Base-by-base conservation (phyloP, 2,113 vertebrate genomes). In the Menura novaehollandiae region DNA sequence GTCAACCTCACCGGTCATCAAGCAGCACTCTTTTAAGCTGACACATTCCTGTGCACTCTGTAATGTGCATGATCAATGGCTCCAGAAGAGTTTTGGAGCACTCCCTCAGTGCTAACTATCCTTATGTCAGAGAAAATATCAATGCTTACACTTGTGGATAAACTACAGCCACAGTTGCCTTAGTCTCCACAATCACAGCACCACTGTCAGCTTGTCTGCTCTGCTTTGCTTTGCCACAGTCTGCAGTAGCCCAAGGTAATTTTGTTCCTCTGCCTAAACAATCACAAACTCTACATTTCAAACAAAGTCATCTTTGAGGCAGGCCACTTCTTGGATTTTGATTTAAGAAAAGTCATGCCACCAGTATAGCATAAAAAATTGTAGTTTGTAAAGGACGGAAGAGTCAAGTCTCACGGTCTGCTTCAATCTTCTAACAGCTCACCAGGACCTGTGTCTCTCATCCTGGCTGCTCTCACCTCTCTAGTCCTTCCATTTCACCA, bases 1-100 rank as follows among this genome's bases (percentile, higher is more conserved):
- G 89, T 91, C 73, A 96, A 88, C 71, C 58, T 90, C 62, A 69
- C n/a, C 3, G 0, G 49, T 47, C 58, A 91, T 79, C 62, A 79
- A 85, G 71, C 71, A 93, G 58, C 32, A 66, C 41, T 76, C 71
- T 89, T 71, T 85, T 80, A 94, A 88, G 55, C 64, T 91, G 83
- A 74, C 59, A 88, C 58, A 56, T 46, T 83, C 14, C 19, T 55
- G 55, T 37, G 68, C 2, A 4, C 68, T 88, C 83, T 94, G 72
- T 37, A 77, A 74, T 28, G 39, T 69, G 43, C 3, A 6, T 32
- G 46, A 88, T 69, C 67, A 71, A 20, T 62, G 46, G 64, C 55
- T 93, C 55, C 75, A 62, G 85, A 80, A 94, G 55, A 85, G 78
- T n/a, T 91, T 49, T 76, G 85, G 82, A 95, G 91, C 41, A 18